Conservation (phyloP, 2,113 vertebrate species). For the Embiotoca jacksoni region DNA sequence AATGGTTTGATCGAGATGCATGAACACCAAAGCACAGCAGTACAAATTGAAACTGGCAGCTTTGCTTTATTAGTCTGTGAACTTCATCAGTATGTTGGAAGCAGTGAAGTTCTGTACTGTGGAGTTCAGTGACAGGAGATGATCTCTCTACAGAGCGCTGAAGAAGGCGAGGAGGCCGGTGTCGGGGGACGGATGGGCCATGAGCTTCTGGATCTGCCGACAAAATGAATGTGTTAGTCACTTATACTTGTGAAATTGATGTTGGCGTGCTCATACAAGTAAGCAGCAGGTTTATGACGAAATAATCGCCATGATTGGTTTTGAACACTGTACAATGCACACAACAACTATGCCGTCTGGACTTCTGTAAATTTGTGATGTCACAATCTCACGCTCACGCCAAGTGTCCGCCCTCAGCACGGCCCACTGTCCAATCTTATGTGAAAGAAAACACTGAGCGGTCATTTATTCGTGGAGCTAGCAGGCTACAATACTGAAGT, state of each 20-base stretch:
- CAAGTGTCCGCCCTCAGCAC: too few species aligned
- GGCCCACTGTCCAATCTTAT: too few species aligned
- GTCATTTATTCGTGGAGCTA: too few species aligned
- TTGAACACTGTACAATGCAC: too few species aligned
- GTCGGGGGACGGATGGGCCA: constrained; percentile 89
- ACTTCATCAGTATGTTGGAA: constrained; percentile 14
- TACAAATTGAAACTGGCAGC: constrained; percentile 25
- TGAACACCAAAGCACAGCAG: constrained; percentile 7
- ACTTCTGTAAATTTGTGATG: too few species aligned
- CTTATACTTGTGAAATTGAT: not conserved
- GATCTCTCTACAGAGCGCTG: constrained; percentile 77
- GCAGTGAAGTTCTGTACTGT: constrained; percentile 15
- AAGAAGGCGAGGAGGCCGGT: constrained; percentile 87
- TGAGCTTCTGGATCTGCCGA: constrained; percentile 88
- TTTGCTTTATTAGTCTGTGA: constrained; percentile 61
- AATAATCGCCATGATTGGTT: too few species aligned
- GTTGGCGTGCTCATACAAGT: not conserved
- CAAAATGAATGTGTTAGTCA: constrained; percentile 5
- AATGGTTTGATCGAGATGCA: constrained; percentile 4
- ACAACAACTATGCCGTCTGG: too few species aligned
- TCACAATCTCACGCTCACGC: too few species aligned
- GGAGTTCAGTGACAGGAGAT: constrained; percentile 12
- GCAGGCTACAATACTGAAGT: too few species aligned
- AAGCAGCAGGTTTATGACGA: not conserved
- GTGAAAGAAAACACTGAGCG: too few species aligned